Conservation (phyloP, 2,113 vertebrate genomes). For the Erythrolamprus reginae region DNA sequence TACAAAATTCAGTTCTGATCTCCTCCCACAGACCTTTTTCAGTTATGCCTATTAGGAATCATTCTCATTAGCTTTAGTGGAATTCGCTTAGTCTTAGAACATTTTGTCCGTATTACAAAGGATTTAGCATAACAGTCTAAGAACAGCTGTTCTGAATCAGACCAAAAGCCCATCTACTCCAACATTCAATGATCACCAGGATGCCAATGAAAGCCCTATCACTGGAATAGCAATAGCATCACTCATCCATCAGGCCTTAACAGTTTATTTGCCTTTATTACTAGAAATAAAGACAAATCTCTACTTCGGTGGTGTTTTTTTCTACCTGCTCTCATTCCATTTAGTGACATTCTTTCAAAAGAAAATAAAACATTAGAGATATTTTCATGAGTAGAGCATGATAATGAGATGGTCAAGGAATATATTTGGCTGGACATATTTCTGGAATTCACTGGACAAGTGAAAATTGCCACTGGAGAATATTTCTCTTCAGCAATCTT, state of each 20-base stretch:
- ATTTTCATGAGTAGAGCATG: background rate
- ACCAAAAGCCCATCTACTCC: background rate
- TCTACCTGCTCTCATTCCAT: background rate
- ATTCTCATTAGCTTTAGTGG: background rate
- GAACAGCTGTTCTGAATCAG: background rate
- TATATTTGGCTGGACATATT: background rate
- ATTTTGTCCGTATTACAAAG: background rate
- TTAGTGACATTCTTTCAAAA: background rate
- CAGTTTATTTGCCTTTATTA: background rate
- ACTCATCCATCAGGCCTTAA: background rate
- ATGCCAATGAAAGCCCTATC: background rate
- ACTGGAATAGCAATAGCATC: background rate
- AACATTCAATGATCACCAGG: background rate
- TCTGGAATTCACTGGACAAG: background rate
- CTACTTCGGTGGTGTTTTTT: background rate
- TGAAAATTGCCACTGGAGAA: background rate
- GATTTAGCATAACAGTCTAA: background rate
- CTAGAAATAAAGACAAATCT: background rate
- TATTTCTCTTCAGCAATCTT: background rate
- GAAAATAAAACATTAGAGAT: background rate
- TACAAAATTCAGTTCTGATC: background rate
- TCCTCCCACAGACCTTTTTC: background rate
- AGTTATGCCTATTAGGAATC: background rate
- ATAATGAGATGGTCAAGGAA: background rate
- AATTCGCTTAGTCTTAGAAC: conserved; percentile 18